These are phyloP conservation scores for Ptychobarbus kaznakovi DNA, from an alignment of 2,797 vertebrate species.

Conservation along the genomic window DNA sequence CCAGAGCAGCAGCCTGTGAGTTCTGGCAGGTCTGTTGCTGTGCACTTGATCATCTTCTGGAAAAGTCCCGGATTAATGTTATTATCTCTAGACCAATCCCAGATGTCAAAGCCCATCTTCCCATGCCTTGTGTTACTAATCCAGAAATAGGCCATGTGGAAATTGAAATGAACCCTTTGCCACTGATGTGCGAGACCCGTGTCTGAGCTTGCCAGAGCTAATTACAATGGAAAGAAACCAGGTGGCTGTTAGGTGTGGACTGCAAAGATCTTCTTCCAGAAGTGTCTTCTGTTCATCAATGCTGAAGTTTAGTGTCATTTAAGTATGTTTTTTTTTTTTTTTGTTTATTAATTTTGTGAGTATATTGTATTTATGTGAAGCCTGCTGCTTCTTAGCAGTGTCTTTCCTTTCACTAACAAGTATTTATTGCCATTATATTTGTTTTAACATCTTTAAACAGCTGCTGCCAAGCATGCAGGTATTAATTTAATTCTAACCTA, in stretches of 20 bases:
- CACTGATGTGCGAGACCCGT: slow-evolving; percentile 45
- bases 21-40: slow-evolving; percentile 25
- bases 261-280: slow-evolving; percentile 37
- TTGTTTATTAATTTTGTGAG: neutral
- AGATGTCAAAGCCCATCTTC: slow-evolving; percentile 34
- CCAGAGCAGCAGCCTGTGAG: slow-evolving; percentile 11
- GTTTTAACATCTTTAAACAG: slow-evolving; percentile 64
- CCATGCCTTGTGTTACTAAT: slow-evolving; percentile 38
- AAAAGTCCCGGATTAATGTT: slow-evolving; percentile 39
- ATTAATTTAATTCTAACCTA: slow-evolving; percentile 28
- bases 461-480: slow-evolving; percentile 67
- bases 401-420: slow-evolving; percentile 58
- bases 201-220: slow-evolving; percentile 58
- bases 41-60: slow-evolving; percentile 33
- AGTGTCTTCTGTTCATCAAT: slow-evolving; percentile 68
- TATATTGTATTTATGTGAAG: slow-evolving; percentile 2
- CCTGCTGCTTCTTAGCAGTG: slow-evolving; percentile 44
- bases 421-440: slow-evolving; percentile 62
- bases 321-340: slow-evolving; percentile 47
- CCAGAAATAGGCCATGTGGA: slow-evolving; percentile 52
- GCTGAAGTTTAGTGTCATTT: slow-evolving; percentile 19
- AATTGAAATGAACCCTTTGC: slow-evolving; percentile 51
- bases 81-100: slow-evolving; percentile 40
- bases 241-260: slow-evolving; percentile 63
- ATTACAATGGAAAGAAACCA: slow-evolving; percentile 71